Evolutionary conservation across 2,888 invertebrate species (phyloP).

Genomic region (Heteromurus nitidus): DNA sequence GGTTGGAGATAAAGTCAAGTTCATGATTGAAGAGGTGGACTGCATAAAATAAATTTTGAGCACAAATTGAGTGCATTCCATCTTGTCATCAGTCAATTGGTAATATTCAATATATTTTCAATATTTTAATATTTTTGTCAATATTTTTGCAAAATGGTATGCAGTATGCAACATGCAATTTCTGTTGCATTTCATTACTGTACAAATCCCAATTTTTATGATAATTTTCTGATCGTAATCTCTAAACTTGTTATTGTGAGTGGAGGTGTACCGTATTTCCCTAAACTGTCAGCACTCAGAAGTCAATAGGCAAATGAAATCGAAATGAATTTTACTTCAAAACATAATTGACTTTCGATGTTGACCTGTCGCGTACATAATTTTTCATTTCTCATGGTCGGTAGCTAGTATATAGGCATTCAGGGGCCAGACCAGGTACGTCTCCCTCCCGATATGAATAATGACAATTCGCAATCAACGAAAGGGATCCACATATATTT

Average conservation of each 20-base stretch:
- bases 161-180: not conserved
- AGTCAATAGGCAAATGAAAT: too few species aligned
- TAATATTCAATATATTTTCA: not conserved
- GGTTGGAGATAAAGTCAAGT: not conserved
- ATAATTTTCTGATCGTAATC: not conserved
- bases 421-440: too few species aligned
- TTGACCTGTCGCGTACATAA: not conserved
- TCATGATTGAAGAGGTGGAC: not conserved
- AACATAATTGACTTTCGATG: conserved; percentile 33
- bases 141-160: not conserved
- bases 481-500: not conserved
- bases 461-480: conserved; percentile 6
- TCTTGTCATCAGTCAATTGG: too few species aligned
- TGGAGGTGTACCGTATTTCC: too few species aligned
- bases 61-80: too few species aligned
- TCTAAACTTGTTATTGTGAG: not conserved
- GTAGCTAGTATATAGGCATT: not conserved
- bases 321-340: conserved; percentile 5
- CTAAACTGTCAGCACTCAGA: too few species aligned
- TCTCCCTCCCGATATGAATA: not conserved
- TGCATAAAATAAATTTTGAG: too few species aligned
- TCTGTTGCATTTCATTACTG: not conserved
- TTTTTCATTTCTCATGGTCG: not conserved
- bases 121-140: not conserved
- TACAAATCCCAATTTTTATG: not conserved